Conservation (phyloP, 2,113 vertebrate species). For the Calypte anna region DNA sequence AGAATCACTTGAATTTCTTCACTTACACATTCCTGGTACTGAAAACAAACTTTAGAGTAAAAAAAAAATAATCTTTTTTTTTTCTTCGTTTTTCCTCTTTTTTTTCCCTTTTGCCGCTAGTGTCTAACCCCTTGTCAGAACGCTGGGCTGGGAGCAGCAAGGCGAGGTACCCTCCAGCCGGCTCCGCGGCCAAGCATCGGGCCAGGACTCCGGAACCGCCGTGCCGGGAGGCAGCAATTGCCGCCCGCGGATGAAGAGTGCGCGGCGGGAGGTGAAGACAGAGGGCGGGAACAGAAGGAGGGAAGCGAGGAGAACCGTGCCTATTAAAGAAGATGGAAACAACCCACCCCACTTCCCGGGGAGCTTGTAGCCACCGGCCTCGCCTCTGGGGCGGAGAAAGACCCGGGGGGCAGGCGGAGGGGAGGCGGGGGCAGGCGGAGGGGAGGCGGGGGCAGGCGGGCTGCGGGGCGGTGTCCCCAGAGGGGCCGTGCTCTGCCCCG, state of each 20-base stretch:
- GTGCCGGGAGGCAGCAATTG: too few relatives aligned
- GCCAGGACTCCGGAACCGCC: too few relatives aligned
- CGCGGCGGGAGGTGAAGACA: fast-evolving
- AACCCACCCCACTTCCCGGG: too few relatives aligned
- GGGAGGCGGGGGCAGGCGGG: background rate
- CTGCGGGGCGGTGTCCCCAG: background rate
- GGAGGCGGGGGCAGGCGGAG: background rate
- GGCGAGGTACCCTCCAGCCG: too few relatives aligned
- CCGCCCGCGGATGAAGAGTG: background rate
- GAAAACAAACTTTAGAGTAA: background rate
- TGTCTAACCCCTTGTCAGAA: fast-evolving
- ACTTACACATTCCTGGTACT: background rate
- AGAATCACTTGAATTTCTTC: background rate
- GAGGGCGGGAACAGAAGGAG: too few relatives aligned
- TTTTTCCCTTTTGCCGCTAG: fast-evolving
- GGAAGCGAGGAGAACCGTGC: too few relatives aligned
- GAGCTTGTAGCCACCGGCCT: background rate
- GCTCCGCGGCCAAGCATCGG: too few relatives aligned
- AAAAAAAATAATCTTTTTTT: background rate
- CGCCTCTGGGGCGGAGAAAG: background rate
- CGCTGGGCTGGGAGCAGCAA: too few relatives aligned
- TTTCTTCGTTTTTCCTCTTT: fast-evolving
- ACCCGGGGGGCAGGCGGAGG: background rate
- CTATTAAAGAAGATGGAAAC: too few relatives aligned
- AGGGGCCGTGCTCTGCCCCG: background rate